Evolutionary conservation across 92 coral and sea anemone species (phyloP).

Genomic region (Parazoanthus darwini): DNA sequence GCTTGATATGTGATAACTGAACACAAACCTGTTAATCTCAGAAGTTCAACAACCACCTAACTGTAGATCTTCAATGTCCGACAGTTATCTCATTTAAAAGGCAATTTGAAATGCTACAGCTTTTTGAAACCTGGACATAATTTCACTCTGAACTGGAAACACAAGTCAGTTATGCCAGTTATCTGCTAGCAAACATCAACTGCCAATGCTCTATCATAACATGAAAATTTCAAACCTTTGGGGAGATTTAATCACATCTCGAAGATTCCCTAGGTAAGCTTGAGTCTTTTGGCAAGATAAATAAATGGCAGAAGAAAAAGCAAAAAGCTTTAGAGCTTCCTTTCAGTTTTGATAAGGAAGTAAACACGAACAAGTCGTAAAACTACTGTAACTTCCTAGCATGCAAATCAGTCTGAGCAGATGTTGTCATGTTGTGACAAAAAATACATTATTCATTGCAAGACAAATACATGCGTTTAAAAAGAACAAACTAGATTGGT

Average conservation of each 20-base stretch:
- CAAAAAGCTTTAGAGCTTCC: not conserved
- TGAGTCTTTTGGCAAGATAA: not conserved
- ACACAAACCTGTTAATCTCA: not conserved
- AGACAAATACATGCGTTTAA: conserved; percentile 5
- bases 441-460: conserved; percentile 55
- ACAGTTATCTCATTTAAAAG: not conserved
- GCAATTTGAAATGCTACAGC: not conserved
- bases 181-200: not conserved
- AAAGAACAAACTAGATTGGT: conserved; percentile 6
- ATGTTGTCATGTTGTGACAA: conserved; percentile 42
- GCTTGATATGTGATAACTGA: conserved; percentile 16
- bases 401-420: conserved; percentile 68
- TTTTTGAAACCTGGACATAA: not conserved
- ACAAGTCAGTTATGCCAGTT: not conserved
- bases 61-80: not conserved
- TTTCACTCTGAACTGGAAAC: not conserved
- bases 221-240: conserved; percentile 10
- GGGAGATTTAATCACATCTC: not conserved
- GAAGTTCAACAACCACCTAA: not conserved
- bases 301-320: not conserved
- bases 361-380: not conserved
- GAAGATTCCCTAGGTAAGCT: not conserved
- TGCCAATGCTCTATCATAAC: not conserved
- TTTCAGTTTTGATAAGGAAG: conserved; percentile 7
- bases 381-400: not conserved